A percentile compares a stretch with the other conserved stretches of the same genome.
phyloP scores from a whole-genome alignment of 2,113 vertebrate species.

The Scortum barcoo region DNA sequence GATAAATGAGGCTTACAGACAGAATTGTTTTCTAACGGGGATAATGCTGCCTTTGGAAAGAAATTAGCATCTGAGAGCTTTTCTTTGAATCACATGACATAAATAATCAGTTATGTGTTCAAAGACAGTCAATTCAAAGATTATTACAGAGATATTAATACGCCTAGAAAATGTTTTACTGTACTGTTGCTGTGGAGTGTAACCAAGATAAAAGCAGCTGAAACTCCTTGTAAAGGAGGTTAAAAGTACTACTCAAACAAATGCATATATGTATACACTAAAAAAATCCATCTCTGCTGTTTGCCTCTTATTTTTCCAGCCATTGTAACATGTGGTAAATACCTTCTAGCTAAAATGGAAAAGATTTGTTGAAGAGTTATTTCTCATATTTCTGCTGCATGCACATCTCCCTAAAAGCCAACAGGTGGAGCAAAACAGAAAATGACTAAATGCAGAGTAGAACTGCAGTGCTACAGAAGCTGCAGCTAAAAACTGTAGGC shows the following conservation, averaged over 20 bases:
- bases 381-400: constrained; percentile 1
- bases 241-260: neutral
- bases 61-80: neutral
- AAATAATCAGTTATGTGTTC: neutral
- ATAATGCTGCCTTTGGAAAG: neutral
- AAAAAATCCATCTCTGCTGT: neutral
- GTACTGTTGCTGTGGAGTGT: neutral
- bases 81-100: neutral
- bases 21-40: neutral
- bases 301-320: neutral
- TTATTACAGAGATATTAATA: neutral
- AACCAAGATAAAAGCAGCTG: constrained; percentile 3
- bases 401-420: constrained; percentile 49
- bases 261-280: neutral
- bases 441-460: neutral
- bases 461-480: constrained; percentile 31
- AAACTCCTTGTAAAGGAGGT: neutral
- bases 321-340: neutral
- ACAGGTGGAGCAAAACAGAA: constrained; percentile 65
- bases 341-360: neutral
- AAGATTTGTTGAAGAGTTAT: neutral
- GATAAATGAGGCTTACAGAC: neutral
- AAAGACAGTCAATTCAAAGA: neutral
- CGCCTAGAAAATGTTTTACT: neutral
- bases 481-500: neutral